Evolutionary conservation across 2,113 vertebrate genomes (phyloP), one percentile per base, ranked within the genome.

Genomic region (Siniperca chuatsi): DNA sequence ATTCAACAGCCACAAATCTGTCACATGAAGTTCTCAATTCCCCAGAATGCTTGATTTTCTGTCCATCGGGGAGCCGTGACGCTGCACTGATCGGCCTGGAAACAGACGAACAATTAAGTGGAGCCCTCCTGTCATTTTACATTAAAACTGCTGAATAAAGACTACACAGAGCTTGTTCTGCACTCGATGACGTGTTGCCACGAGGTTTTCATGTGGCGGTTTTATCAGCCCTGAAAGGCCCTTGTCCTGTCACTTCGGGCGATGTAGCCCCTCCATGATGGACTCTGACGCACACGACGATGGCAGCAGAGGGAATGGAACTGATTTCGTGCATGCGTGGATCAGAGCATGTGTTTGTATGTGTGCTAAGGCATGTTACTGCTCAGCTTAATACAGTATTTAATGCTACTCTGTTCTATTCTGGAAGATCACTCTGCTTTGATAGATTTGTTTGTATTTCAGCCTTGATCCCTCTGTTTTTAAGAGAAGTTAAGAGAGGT

Each of bases 1-100:
- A 42, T 25, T 76, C 65, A 25, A 35, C 84, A 58, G 73, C 81
- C 80, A 70, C 60, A 82, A 70, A 90, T 85, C 86, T 87, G 86
- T 79, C 79, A 71, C 80, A 81, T 12, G 11, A 73, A 83, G 68
- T 73, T 87, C 25, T 86, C 74, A 78, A 82, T 84, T 80, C 69
- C 50, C 20, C 21, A 15, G 52, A 58, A 75, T 64, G 69, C 52
- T 85, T 40, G 70, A 82, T 88, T 87, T 67, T 70, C 70, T 37
- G 42, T 65, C 70, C 48, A 12, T 35, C 20, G 18, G 33, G 64
- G 68, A 29, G 58, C 5, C 29, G 29, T 61, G 33, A 64, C 3
- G 5, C 48, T 4, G 15, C 48, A 6, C 33, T 21, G 46, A 25
- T 37, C 15, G 9, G 35, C 40, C 25, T 44, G 3, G 65, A 72